These are phyloP conservation scores for Nymphalis c-album DNA, from an alignment of 2,888 invertebrate genomes.

Conservation along the genomic window DNA sequence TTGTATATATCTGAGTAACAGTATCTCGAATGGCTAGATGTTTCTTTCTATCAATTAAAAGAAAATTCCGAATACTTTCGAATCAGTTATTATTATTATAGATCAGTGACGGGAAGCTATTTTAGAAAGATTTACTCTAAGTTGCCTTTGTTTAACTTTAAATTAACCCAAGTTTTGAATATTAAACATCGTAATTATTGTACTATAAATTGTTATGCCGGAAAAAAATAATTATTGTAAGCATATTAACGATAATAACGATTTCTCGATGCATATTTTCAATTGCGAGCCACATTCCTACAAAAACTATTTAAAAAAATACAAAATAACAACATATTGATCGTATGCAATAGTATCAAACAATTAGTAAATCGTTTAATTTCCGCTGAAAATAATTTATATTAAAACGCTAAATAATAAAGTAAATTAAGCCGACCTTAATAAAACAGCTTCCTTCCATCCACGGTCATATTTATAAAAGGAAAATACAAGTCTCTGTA, in stretches of 20 bases:
- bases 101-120: too few relatives aligned
- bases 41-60: too few relatives aligned
- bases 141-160: too few relatives aligned
- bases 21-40: too few relatives aligned
- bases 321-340: neutral
- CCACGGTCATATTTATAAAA: constrained; percentile 38
- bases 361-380: constrained; percentile 40
- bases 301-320: neutral
- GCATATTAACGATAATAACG: neutral
- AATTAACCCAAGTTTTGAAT: too few relatives aligned
- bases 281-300: neutral
- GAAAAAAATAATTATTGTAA: too few relatives aligned
- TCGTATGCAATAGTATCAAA: constrained; percentile 7
- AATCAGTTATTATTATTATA: too few relatives aligned
- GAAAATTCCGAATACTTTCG: too few relatives aligned
- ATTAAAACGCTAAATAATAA: constrained; percentile 23
- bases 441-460: constrained; percentile 61
- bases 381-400: constrained; percentile 26
- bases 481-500: constrained; percentile 39
- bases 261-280: neutral
- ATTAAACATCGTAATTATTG: too few relatives aligned
- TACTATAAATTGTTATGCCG: too few relatives aligned
- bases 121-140: too few relatives aligned
- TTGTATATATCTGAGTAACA: too few relatives aligned
- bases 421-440: constrained; percentile 45